Evolutionary conservation across 2,797 vertebrate genomes (phyloP).

Genomic region (Lateolabrax maculatus): DNA sequence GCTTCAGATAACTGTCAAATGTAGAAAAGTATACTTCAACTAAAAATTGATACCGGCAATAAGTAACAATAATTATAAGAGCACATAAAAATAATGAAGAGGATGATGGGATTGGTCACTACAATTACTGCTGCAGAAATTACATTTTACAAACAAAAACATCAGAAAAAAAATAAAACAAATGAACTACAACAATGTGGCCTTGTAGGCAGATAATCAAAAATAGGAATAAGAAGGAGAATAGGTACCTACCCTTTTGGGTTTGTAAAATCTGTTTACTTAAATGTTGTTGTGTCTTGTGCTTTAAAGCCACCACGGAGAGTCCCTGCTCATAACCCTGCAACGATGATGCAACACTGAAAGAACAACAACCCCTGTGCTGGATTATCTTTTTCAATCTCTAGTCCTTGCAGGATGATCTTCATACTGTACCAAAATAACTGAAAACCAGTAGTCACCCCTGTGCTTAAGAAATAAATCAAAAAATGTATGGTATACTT

Average conservation of each 20-base stretch:
- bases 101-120: neutral
- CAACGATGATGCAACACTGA: neutral
- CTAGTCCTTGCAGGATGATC: neutral
- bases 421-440: neutral
- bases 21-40: neutral
- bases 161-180: neutral
- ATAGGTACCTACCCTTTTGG: too few species aligned
- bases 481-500: neutral
- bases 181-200: too few species aligned
- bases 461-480: neutral
- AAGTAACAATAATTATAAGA: neutral
- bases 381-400: neutral
- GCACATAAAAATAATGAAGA: neutral
- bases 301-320: neutral
- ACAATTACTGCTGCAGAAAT: too few species aligned
- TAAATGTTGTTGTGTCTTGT: neutral
- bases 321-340: neutral
- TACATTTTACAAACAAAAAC: too few species aligned
- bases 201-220: too few species aligned
- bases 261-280: neutral
- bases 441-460: neutral
- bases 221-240: neutral
- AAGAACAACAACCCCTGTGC: too few species aligned
- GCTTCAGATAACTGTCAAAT: constrained; percentile 3
- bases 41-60: too few species aligned